Base-by-base conservation (phyloP, 2,113 vertebrate genomes). In the Girardinichthys multiradiatus region DNA sequence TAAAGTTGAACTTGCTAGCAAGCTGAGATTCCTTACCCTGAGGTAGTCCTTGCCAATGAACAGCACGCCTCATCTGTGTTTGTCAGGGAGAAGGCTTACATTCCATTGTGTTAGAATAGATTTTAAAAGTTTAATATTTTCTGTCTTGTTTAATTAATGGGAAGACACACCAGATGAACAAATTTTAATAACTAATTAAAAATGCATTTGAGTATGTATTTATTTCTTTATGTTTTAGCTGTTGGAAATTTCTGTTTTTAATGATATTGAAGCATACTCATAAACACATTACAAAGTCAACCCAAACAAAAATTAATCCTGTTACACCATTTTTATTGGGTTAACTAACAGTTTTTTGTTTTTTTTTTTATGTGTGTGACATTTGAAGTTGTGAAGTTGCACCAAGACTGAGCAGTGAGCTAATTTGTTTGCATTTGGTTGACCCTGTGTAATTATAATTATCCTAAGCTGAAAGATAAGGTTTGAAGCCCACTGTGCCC, bases 401-500 rank as follows among this genome's bases (percentile, higher is more conserved):
- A 31, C 63, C n/a, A 54, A 54, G 61, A 76, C 57, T 79, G 79
- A 71, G 68, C 78, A 73, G 81, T 76, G 87, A 84, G 77, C 76
- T 86, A 64, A 77, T 86, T 63, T 86, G 81, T 87, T 89, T 90
- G 86, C 79, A 79, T 90, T 89, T 88, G 87, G 83, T 83, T 91
- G 80, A 88, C 78, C 86, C 87, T 75, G 60, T 84, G 85, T 85
- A 74, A 85, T 90, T 86, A 69, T 51, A 89, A 90, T 86, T 82
- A 89, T 71, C 85, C 78, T 57, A 83, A 67, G 54, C 61, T 94
- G 95, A 95, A 92, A 96, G 94, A 95, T 97, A 97, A 89, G 95
- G 94, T 95, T 95, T 95, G 87, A 93, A 87, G 92, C 94, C 94
- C 92, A 94, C 94, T 88, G 95, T 88, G 94, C 94, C 1, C 66